Percentiles rank a stretch among this genome's conserved stretches.
Evolutionary conservation across 2,797 vertebrate species (phyloP).

Genomic region (Sarcophilus harrisii): DNA sequence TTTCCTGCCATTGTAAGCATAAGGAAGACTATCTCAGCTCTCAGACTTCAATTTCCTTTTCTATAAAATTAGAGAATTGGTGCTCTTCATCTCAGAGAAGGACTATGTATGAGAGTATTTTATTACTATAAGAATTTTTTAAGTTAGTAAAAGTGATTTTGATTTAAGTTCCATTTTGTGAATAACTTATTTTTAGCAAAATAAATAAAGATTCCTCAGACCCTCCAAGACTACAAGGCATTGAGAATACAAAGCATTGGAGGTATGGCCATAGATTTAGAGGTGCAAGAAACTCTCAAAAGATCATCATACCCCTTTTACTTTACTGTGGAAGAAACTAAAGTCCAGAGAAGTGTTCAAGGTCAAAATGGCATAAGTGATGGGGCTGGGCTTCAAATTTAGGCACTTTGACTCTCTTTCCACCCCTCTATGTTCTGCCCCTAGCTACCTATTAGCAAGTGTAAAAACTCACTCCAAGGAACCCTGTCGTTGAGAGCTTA

Average conservation of each 20-base stretch:
- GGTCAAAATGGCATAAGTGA: neutral
- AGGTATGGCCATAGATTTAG: neutral
- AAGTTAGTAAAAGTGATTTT: too few species aligned
- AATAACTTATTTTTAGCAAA: too few species aligned
- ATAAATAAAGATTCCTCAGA: neutral
- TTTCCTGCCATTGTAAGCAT: too few species aligned
- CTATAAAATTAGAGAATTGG: too few species aligned
- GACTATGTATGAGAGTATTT: too few species aligned
- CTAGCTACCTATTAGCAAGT: neutral
- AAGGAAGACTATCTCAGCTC: neutral
- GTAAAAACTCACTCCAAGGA: neutral
- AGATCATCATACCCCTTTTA: neutral
- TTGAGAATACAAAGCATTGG: neutral
- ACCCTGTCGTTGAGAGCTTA: neutral
- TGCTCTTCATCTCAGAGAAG: too few species aligned
- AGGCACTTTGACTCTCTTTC: neutral
- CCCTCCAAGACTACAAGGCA: neutral
- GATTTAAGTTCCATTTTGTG: too few species aligned
- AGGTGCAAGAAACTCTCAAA: neutral
- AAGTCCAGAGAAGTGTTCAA: neutral
- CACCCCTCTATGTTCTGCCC: neutral
- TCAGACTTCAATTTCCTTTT: too few species aligned
- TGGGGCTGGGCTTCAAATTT: neutral
- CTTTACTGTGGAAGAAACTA: neutral
- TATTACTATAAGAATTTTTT: too few species aligned